Conservation (phyloP, 30 jellyfish, hydroid and myxozoan species). For the Turritopsis rubra region DNA sequence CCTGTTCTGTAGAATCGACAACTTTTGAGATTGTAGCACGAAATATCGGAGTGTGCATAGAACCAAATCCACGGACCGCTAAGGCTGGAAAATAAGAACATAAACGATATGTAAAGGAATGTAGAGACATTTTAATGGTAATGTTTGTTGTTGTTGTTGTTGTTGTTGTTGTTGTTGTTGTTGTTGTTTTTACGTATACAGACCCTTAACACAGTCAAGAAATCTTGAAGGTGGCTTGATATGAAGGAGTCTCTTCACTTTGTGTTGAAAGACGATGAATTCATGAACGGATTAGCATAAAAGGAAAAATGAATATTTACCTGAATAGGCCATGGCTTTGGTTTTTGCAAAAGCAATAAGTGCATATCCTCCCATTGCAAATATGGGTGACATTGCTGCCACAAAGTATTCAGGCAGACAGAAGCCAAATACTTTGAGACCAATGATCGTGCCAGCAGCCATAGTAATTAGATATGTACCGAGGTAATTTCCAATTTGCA, state of each 20-base stretch:
- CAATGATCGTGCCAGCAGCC: conserved; percentile 56
- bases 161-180: no score
- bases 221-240: no score
- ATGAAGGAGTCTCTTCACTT: not conserved
- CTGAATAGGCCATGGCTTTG: not conserved
- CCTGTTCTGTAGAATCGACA: conserved; percentile 70
- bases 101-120: not conserved
- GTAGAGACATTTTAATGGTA: not conserved
- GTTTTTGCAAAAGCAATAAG: not conserved
- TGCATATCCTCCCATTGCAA: conserved; percentile 28
- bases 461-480: conserved; percentile 43
- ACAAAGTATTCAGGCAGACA: conserved; percentile 35
- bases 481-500: conserved; percentile 47
- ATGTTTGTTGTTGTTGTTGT: not conserved
- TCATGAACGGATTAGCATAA: not conserved
- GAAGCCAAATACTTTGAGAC: conserved; percentile 31
- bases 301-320: not conserved
- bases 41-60: conserved; percentile 35
- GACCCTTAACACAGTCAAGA: no score
- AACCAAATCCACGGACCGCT: not conserved
- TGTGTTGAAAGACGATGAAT: not conserved
- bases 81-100: not conserved
- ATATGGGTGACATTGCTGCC: conserved; percentile 44
- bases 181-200: no score
- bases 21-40: conserved; percentile 55